phyloP scores from a whole-genome alignment of 2,888 invertebrate genomes.

The Corythucha ciliata region DNA sequence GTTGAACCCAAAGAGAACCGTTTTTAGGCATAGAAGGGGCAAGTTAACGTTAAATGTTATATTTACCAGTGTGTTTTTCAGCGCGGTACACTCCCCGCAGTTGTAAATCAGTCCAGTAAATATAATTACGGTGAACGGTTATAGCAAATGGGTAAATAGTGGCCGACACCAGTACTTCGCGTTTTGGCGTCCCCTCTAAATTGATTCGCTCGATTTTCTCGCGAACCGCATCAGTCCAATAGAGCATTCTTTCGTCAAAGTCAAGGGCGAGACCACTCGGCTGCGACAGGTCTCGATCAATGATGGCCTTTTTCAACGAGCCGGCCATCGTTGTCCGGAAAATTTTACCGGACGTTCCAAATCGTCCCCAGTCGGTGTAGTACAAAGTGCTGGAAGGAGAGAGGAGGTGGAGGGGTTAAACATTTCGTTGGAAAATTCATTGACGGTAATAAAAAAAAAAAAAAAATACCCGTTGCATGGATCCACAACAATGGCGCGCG shows the following conservation, averaged over 20 bases:
- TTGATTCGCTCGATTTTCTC: conserved; percentile 91
- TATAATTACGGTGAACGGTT: conserved; percentile 78
- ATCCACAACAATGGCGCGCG: conserved; percentile 89
- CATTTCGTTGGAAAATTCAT: neutral
- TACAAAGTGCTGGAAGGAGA: conserved; percentile 57
- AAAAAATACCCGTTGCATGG: conserved; percentile 74
- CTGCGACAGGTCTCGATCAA: conserved; percentile 83
- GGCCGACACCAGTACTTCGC: conserved; percentile 73
- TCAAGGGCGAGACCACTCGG: conserved; percentile 94
- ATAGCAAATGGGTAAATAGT: conserved; percentile 94
- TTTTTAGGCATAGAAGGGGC: neutral
- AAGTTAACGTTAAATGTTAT: conserved; percentile 41
- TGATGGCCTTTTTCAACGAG: conserved; percentile 75
- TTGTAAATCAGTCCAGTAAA: conserved; percentile 95
- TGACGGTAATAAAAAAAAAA: neutral
- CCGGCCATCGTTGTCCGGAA: conserved; percentile 95
- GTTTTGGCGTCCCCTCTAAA: conserved; percentile 66
- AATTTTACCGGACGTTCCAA: conserved; percentile 87
- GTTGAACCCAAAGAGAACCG: neutral
- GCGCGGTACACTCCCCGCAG: conserved; percentile 89
- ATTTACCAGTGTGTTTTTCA: conserved; percentile 93
- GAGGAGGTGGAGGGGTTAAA: neutral
- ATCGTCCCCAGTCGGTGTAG: conserved; percentile 93
- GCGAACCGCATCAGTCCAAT: conserved; percentile 95
- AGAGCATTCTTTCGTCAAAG: conserved; percentile 82